Evolutionary conservation across 2,888 invertebrate species (phyloP).

Genomic region (Invenusta paracnida): DNA sequence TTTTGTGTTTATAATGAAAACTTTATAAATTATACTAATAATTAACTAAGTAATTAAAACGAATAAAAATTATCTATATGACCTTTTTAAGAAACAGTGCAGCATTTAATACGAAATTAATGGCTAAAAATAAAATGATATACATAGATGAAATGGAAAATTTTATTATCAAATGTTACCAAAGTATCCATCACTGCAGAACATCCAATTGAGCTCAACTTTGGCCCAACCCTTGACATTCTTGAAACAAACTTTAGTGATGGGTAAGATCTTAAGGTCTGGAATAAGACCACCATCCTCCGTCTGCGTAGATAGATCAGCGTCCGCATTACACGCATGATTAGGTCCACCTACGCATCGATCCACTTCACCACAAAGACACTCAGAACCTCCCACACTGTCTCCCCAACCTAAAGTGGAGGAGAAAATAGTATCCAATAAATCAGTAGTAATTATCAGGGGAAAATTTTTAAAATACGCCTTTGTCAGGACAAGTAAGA

Average conservation of each 20-base stretch:
- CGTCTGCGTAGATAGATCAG: background rate
- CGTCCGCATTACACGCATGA: conserved; percentile 33
- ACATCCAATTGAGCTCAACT: background rate
- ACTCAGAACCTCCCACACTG: conserved; percentile 36
- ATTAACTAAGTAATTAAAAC: no score
- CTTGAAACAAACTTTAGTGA: conserved; percentile 31
- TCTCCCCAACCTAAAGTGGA: conserved; percentile 32
- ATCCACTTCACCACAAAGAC: conserved; percentile 37
- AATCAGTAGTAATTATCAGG: no score
- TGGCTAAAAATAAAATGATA: no score
- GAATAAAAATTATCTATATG: no score
- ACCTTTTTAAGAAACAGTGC: no score
- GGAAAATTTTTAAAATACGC: no score
- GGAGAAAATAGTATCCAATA: background rate
- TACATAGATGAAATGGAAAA: no score
- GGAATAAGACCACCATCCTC: conserved; percentile 2
- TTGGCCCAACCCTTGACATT: background rate
- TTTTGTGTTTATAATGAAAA: no score
- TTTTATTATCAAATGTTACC: no score
- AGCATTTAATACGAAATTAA: no score
- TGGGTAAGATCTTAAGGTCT: conserved; percentile 25
- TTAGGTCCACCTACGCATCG: conserved; percentile 20
- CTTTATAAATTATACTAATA: no score
- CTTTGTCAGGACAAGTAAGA: no score
- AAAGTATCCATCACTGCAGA: background rate